phyloP scores from a whole-genome alignment of 1,140 invertebrate genomes.

The Philaenus spumarius region DNA sequence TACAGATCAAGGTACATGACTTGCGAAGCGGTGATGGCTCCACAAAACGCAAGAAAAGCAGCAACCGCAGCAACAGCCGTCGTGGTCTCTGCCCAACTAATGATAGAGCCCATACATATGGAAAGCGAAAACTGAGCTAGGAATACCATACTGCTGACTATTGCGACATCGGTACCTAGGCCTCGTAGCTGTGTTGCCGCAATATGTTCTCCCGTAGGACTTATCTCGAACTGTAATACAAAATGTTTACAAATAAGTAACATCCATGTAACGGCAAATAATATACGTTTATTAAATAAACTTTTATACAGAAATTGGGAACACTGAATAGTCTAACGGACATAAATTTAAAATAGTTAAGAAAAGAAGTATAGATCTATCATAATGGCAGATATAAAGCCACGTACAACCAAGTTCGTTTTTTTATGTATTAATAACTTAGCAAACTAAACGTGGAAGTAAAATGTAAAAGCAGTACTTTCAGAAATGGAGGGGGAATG shows the following conservation, averaged over 20 bases:
- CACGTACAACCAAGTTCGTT: too few relatives aligned
- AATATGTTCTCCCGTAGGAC: conserved; percentile 44
- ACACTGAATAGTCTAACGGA: too few relatives aligned
- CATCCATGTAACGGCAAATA: too few relatives aligned
- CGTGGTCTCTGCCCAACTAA: conserved; percentile 71
- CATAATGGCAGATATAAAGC: too few relatives aligned
- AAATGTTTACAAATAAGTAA: not conserved
- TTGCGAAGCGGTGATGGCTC: conserved; percentile 74
- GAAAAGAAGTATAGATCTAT: too few relatives aligned
- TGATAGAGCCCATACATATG: conserved; percentile 76
- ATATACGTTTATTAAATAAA: too few relatives aligned
- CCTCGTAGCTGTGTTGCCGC: conserved; percentile 58
- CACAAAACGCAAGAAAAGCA: conserved; percentile 72
- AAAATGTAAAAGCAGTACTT: too few relatives aligned
- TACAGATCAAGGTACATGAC: conserved; percentile 84
- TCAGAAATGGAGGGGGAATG: too few relatives aligned
- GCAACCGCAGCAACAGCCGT: conserved; percentile 80
- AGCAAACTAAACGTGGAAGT: too few relatives aligned
- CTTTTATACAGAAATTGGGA: too few relatives aligned
- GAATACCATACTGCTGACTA: conserved; percentile 93
- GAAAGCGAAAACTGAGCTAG: conserved; percentile 88
- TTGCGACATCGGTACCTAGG: conserved; percentile 87
- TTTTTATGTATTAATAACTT: too few relatives aligned
- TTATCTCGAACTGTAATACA: conserved; percentile 54
- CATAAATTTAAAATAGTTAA: too few relatives aligned